Percentiles rank a stretch among this genome's conserved stretches.
phyloP scores from a whole-genome alignment of 2,113 vertebrate genomes.

The Collichthys lucidus region DNA sequence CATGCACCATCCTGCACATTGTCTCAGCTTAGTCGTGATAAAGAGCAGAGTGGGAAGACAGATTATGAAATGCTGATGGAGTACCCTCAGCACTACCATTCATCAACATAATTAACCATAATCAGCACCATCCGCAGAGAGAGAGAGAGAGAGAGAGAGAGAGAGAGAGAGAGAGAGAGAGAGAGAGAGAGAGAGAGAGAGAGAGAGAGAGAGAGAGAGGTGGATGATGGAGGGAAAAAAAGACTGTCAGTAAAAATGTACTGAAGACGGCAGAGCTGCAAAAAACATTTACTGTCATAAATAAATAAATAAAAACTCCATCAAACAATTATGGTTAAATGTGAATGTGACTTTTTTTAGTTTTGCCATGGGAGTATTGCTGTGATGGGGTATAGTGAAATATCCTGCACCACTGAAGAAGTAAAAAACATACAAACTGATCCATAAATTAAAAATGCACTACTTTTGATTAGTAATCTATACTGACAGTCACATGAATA shows the following conservation, averaged over 20 bases:
- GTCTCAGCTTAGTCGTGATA: conserved; percentile 58
- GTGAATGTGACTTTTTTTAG: not conserved
- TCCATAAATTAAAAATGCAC: not conserved
- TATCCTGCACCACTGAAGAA: not conserved
- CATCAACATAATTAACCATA: conserved; percentile 85
- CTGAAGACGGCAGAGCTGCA: conserved; percentile 30
- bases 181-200: conserved; percentile 53
- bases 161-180: conserved; percentile 50
- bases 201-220: conserved; percentile 55
- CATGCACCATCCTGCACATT: conserved; percentile 30
- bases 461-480: not conserved
- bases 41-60: conserved; percentile 64
- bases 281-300: conserved; percentile 25
- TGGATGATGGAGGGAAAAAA: conserved; percentile 31
- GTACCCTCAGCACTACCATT: conserved; percentile 76
- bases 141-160: conserved; percentile 63
- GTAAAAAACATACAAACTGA: not conserved
- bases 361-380: not conserved
- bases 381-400: conserved; percentile 1
- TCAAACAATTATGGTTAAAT: conserved; percentile 14
- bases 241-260: conserved; percentile 39
- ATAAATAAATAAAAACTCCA: conserved; percentile 1
- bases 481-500: not conserved
- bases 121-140: conserved; percentile 80
- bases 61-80: conserved; percentile 81